A percentile compares a stretch with the other conserved stretches of the same genome.
Evolutionary conservation across 2,113 vertebrate species (phyloP).

Genomic region (Aegypius monachus): DNA sequence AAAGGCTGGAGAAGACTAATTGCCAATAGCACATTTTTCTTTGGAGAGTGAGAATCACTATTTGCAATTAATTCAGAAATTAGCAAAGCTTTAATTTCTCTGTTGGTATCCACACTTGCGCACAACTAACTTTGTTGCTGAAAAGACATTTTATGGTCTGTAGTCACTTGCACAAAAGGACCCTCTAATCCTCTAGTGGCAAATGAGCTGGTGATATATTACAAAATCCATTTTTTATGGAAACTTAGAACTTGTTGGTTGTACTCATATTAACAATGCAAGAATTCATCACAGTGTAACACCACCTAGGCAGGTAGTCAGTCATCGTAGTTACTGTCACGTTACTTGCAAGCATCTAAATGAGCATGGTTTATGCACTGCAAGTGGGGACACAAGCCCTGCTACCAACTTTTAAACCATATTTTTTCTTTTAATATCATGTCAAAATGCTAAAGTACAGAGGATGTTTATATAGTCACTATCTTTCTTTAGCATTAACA

Average conservation of each 20-base stretch:
- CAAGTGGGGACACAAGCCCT: not conserved
- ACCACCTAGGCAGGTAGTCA: not conserved
- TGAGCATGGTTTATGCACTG: not conserved
- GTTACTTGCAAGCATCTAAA: not conserved
- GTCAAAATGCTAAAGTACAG: not conserved
- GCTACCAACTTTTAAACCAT: not conserved
- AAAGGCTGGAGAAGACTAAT: not conserved
- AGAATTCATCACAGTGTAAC: not conserved
- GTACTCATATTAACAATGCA: not conserved
- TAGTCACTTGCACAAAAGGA: not conserved
- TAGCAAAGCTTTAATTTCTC: slow-evolving; percentile 18
- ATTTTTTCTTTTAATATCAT: not conserved
- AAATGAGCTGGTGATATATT: not conserved
- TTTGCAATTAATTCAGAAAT: not conserved
- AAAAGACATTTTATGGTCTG: not conserved
- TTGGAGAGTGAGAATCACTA: not conserved
- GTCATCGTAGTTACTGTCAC: accelerated
- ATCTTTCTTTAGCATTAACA: not conserved
- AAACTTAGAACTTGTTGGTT: not conserved
- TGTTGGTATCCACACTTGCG: not conserved
- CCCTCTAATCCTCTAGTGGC: not conserved
- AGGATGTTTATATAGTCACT: not conserved
- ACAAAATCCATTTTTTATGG: not conserved
- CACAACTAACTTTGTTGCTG: not conserved
- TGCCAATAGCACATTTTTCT: not conserved